A percentile compares a stretch with the other conserved stretches of the same genome.
Conservation (phyloP, 2,113 vertebrate genomes). For the Hippopotamus amphibius region DNA sequence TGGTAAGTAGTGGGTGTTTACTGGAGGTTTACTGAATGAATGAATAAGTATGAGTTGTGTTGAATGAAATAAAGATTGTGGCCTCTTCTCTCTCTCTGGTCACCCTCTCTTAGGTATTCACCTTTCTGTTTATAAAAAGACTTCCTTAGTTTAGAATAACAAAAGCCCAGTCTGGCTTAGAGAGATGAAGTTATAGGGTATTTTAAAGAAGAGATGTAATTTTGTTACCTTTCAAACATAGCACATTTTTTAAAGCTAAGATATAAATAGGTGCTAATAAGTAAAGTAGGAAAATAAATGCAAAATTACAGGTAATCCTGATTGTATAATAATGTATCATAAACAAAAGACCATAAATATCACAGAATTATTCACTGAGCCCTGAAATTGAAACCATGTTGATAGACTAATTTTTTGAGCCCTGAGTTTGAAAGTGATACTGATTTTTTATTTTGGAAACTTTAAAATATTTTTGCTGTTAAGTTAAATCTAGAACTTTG, state of each 20-base stretch:
- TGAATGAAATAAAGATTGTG: background rate
- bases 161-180: background rate
- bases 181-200: background rate
- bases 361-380: conserved; percentile 19
- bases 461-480: background rate
- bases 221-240: conserved; percentile 63
- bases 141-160: conserved; percentile 24
- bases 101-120: background rate
- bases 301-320: conserved; percentile 67
- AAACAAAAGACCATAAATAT: conserved; percentile 66
- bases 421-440: conserved; percentile 54
- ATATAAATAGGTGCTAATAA: conserved; percentile 72
- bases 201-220: conserved; percentile 11
- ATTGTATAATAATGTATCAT: conserved; percentile 58
- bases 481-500: conserved; percentile 32
- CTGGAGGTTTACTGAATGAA: background rate
- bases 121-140: background rate
- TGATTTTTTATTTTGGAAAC: conserved; percentile 55
- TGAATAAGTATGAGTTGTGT: background rate
- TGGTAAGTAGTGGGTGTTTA: background rate
- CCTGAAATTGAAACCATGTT: conserved; percentile 49
- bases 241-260: conserved; percentile 55
- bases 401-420: conserved; percentile 55
- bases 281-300: conserved; percentile 68
- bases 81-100: background rate